Percentiles rank a stretch among this genome's conserved stretches.
Evolutionary conservation across 2,113 vertebrate species (phyloP).

Genomic region (Agapornis roseicollis): DNA sequence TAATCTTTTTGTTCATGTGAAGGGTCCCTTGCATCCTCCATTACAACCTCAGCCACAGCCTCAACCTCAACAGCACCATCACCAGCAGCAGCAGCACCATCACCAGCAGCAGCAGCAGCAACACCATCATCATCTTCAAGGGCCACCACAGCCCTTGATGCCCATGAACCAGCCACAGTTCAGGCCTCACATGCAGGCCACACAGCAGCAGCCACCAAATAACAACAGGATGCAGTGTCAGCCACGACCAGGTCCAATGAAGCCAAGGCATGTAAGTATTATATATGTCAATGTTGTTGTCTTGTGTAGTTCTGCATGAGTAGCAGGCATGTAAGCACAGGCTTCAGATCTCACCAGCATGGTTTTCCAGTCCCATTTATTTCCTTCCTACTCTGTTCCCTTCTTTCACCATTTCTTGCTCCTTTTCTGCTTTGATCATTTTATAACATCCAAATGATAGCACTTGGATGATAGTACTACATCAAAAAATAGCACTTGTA

Average conservation of each 20-base stretch:
- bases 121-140: conserved; percentile 83
- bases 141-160: conserved; percentile 79
- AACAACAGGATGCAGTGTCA: conserved; percentile 82
- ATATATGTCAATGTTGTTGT: accelerated
- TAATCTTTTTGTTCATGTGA: not conserved
- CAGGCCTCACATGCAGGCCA: conserved; percentile 80
- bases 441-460: not conserved
- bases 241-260: conserved; percentile 80
- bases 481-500: not conserved
- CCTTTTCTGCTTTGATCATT: not conserved
- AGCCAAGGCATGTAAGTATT: conserved; percentile 86
- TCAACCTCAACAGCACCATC: conserved; percentile 76
- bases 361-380: not conserved
- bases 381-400: not conserved
- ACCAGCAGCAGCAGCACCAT: conserved; percentile 68
- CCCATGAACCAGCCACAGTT: conserved; percentile 86
- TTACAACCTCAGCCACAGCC: conserved; percentile 79
- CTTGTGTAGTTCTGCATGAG: not conserved
- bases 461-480: accelerated
- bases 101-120: conserved; percentile 77
- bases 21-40: conserved; percentile 87
- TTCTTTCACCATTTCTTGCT: not conserved
- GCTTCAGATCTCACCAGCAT: accelerated
- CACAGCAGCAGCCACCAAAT: conserved; percentile 72
- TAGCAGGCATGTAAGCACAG: not conserved